phyloP scores from a whole-genome alignment of 2,888 invertebrate species.

The Agrotis segetum region DNA sequence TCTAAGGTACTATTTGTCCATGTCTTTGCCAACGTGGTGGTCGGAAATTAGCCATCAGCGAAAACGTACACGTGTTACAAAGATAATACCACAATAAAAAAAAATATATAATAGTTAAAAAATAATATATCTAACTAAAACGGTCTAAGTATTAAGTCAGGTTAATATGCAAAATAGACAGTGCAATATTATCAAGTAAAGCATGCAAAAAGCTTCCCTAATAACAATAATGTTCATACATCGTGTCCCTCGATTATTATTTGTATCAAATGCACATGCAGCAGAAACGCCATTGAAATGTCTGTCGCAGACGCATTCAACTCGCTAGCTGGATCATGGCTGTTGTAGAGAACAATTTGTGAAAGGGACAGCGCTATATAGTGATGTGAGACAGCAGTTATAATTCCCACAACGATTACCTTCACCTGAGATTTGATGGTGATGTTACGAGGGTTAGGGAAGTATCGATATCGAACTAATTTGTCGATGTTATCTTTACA shows the following conservation, averaged over 20 bases:
- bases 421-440: constrained; percentile 82
- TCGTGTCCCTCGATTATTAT: constrained; percentile 49
- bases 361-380: constrained; percentile 79
- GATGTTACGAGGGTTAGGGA: constrained; percentile 44
- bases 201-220: not conserved
- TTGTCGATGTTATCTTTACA: constrained; percentile 30
- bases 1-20: not conserved
- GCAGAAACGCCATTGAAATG: constrained; percentile 56
- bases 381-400: constrained; percentile 79
- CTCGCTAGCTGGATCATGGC: constrained; percentile 59
- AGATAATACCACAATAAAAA: too few species aligned
- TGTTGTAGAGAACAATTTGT: constrained; percentile 80
- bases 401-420: constrained; percentile 90
- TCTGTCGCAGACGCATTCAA: constrained; percentile 59
- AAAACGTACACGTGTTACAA: too few species aligned
- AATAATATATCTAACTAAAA: not conserved
- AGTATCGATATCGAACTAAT: constrained; percentile 28
- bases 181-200: not conserved
- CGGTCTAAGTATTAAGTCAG: not conserved
- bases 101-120: too few species aligned
- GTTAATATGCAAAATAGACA: not conserved
- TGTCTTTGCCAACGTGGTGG: not conserved
- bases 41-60: not conserved
- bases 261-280: constrained; percentile 57
- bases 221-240: constrained; percentile 17